Evolutionary conservation across 2,113 vertebrate species (phyloP).

Genomic region (Oenanthe oenanthe): DNA sequence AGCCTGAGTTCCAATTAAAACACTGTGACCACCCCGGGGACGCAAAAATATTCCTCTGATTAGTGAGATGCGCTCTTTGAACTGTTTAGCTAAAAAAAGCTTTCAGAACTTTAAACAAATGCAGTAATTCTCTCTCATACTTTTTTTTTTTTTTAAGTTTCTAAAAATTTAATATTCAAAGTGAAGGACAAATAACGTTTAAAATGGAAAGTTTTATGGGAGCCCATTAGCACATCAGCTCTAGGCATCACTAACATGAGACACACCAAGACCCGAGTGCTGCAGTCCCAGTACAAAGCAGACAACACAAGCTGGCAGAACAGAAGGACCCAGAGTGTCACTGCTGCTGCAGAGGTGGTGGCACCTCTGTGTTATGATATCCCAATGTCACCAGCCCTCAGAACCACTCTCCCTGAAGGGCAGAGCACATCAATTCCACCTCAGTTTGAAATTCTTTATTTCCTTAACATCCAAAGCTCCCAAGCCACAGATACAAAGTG

Average conservation of each 20-base stretch:
- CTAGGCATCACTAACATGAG: not conserved
- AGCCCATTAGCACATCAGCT: slow-evolving; percentile 11
- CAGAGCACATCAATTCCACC: not conserved
- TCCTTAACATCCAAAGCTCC: not conserved
- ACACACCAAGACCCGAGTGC: not conserved
- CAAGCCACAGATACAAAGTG: not conserved
- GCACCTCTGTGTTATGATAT: not conserved
- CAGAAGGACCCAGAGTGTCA: not conserved
- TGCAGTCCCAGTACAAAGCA: not conserved
- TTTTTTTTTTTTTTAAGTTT: not conserved
- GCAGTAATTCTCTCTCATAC: slow-evolving; percentile 38
- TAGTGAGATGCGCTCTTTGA: slow-evolving; percentile 79
- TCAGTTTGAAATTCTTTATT: not conserved
- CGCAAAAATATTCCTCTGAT: slow-evolving; percentile 75
- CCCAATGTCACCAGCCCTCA: not conserved
- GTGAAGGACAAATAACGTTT: slow-evolving; percentile 37
- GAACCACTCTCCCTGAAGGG: not conserved
- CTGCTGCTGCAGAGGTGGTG: not conserved
- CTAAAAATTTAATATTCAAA: slow-evolving; percentile 42
- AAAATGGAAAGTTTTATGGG: not conserved
- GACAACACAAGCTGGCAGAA: not conserved
- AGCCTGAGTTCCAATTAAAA: slow-evolving; percentile 79
- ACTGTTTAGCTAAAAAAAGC: slow-evolving; percentile 73
- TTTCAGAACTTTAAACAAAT: slow-evolving; percentile 74
- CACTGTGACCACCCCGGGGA: slow-evolving; percentile 74